These are phyloP conservation scores for Agrotis clavis DNA, from an alignment of 2,888 invertebrate genomes.

Conservation along the genomic window DNA sequence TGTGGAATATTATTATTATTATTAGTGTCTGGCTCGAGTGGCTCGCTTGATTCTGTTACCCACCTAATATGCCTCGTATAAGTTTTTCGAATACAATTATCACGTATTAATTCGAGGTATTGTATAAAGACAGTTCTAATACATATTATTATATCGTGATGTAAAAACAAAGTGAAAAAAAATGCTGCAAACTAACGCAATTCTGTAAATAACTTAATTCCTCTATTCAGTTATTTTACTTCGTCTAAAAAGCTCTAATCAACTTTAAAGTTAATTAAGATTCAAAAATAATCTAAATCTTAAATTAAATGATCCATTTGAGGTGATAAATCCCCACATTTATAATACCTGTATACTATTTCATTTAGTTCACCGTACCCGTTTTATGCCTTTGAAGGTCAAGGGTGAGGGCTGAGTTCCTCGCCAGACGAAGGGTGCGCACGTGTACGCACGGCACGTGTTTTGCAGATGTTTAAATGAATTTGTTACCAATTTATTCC, in stretches of 20 bases:
- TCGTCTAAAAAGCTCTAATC: not conserved
- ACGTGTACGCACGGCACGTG: not conserved
- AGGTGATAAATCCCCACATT: not conserved
- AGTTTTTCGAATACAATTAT: not conserved
- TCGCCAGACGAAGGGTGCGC: not conserved
- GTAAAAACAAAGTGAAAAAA: not conserved
- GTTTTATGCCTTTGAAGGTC: not conserved
- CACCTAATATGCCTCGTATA: no score
- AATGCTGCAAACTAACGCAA: not conserved
- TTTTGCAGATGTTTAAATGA: conserved; percentile 2
- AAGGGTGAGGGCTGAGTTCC: not conserved
- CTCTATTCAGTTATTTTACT: no score
- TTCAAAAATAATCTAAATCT: no score
- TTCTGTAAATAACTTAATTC: not conserved
- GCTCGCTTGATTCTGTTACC: not conserved
- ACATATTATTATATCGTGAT: not conserved
- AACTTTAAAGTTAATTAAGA: not conserved
- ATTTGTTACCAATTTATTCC: no score
- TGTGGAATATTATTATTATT: no score
- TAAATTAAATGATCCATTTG: no score
- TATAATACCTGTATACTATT: not conserved
- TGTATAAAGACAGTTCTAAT: not conserved
- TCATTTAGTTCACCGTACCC: not conserved
- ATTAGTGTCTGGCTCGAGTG: no score
- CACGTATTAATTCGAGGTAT: not conserved